These are phyloP conservation scores for Paragorgia papillata DNA, from an alignment of 92 coral and sea anemone species.

Conservation along the genomic window DNA sequence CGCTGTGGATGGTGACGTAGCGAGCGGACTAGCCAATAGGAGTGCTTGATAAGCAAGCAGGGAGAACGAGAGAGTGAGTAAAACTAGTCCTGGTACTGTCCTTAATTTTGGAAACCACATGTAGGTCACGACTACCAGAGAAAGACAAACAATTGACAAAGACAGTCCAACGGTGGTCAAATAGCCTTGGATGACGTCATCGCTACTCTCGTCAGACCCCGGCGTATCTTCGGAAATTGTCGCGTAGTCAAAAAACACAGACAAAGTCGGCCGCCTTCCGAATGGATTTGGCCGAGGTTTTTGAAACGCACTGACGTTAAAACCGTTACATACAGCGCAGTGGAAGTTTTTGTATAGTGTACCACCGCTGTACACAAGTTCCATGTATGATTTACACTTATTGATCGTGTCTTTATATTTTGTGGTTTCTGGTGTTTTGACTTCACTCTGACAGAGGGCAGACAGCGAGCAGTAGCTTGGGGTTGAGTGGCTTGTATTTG, in stretches of 20 bases:
- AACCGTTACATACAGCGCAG: conserved; percentile 18
- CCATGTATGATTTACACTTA: conserved; percentile 19
- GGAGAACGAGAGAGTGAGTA: conserved; percentile 1
- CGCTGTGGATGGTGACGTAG: background rate
- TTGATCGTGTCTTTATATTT: background rate
- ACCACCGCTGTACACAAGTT: background rate
- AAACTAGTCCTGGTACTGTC: conserved; percentile 14
- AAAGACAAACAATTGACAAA: conserved; percentile 11
- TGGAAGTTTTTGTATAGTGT: conserved; percentile 14
- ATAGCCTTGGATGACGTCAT: conserved; percentile 21
- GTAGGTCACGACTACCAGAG: conserved; percentile 2
- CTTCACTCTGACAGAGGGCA: background rate
- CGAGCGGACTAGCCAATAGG: conserved; percentile 4
- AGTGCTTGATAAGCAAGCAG: conserved; percentile 17
- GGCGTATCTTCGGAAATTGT: background rate
- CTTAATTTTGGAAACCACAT: background rate
- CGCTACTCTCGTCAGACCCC: background rate
- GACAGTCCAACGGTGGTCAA: conserved; percentile 14
- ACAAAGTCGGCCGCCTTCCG: background rate
- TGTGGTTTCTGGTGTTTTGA: background rate
- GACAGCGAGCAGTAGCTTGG: background rate
- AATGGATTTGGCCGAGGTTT: background rate
- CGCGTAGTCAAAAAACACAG: conserved; percentile 12
- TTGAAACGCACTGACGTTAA: background rate
- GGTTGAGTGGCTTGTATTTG: background rate